Base-by-base conservation (phyloP, 2,113 vertebrate species). In the Arizona elegans region DNA sequence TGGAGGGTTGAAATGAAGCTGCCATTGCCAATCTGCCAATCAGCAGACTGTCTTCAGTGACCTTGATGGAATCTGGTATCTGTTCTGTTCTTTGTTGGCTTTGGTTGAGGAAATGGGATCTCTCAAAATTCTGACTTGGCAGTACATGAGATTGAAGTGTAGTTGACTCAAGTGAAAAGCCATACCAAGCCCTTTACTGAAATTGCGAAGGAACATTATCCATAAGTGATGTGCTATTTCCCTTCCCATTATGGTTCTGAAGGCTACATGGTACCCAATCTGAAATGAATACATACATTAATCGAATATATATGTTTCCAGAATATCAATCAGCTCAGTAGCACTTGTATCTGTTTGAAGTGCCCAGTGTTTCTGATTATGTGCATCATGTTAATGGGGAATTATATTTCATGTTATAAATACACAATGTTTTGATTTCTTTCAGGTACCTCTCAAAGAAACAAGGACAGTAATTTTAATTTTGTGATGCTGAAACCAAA, bases 371-470 rank as follows among this genome's bases (percentile, higher is more conserved):
- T 65, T 62, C 56, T 62, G n/a, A 26, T 38, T 43, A 62, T 43
- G 4, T 54, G 17, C 33, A 38, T 1, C 59, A 5, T 55, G 90
- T 43, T 95, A 91, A 93, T 93, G n/a, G 50, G 70, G 3, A 91
- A 1, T 96, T 89, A 58, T 33, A 19, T 92, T 43, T 62, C 12
- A 26, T 29, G 38, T 86, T 86, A 29, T 33, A 92, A 58, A n/a
- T 62, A 13, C 52, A 90, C 19, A n/a, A n/a, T 87, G 9, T 93
- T 88, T 96, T 92, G 93, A 89, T 96, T 98, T 96, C 94, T 96
- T 33, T 95, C 43, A 99, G 99, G 97, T 99, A 99, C 97, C 98
- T 99, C 92, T 99, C 98, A 93, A 99, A 99, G 98, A 99, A 98
- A 97, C 99, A 99, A 98, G 98, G 98, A 96, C 99, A 99, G 95